phyloP scores from a whole-genome alignment of 2,888 invertebrate species.

The Coecobrya sp. region DNA sequence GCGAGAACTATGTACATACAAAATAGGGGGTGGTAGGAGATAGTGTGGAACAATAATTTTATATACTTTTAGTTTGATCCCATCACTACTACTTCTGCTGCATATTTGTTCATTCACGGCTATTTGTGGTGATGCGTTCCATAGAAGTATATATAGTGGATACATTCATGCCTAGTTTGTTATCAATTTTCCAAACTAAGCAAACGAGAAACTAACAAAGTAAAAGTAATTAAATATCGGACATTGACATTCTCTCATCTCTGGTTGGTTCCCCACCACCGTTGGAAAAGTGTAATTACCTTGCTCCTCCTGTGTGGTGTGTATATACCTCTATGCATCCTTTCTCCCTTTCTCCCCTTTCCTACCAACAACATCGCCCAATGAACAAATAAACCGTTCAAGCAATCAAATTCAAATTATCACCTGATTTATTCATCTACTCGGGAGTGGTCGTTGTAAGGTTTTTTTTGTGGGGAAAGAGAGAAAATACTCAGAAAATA shows the following conservation, averaged over 20 bases:
- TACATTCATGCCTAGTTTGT: neutral
- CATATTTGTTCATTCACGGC: no score
- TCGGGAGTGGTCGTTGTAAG: neutral
- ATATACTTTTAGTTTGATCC: no score
- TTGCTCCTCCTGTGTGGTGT: no score
- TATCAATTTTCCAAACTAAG: slow-evolving; percentile 35
- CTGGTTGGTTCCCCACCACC: slow-evolving; percentile 7
- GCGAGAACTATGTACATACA: neutral
- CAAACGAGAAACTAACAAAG: slow-evolving; percentile 45
- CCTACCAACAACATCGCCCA: no score
- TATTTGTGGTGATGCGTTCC: neutral
- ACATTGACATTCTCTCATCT: slow-evolving; percentile 68
- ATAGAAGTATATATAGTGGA: neutral
- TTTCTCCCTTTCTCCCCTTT: neutral
- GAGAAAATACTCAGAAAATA: neutral
- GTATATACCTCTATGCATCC: neutral
- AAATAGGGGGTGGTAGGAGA: neutral
- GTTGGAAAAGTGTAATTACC: slow-evolving; percentile 10
- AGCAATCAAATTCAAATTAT: slow-evolving; percentile 80
- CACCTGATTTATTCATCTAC: slow-evolving; percentile 56
- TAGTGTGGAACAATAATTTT: neutral
- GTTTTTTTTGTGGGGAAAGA: neutral
- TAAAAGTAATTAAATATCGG: slow-evolving; percentile 78
- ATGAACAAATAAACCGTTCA: slow-evolving; percentile 34
- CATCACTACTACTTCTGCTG: no score